phyloP scores from a whole-genome alignment of 2,113 vertebrate genomes.

The Neomonachus schauinslandi region DNA sequence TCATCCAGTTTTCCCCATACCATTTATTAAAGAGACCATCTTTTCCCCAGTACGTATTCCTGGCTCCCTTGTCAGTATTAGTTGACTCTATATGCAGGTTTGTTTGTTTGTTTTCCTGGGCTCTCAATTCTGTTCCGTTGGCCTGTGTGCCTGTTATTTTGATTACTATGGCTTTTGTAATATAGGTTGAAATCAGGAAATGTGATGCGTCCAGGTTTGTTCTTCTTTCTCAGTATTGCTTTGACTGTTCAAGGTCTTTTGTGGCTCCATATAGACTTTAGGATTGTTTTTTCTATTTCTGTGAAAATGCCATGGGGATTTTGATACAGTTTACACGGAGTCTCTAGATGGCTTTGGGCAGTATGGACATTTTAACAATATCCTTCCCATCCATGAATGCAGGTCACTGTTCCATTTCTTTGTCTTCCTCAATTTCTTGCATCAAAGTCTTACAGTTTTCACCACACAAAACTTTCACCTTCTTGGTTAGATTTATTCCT shows the following conservation, averaged over 20 bases:
- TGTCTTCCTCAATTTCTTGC: not conserved
- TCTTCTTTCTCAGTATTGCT: not conserved
- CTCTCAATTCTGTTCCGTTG: not conserved
- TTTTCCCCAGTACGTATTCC: not conserved
- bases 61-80: not conserved
- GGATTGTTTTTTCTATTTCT: not conserved
- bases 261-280: not conserved
- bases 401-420: not conserved
- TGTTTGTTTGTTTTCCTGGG: not conserved
- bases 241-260: not conserved
- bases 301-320: not conserved
- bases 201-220: not conserved
- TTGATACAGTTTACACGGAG: not conserved
- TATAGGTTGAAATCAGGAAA: not conserved
- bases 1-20: not conserved
- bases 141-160: not conserved
- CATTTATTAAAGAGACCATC: not conserved
- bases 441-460: not conserved
- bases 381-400: not conserved
- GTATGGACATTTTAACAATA: not conserved
- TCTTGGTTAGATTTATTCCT: not conserved
- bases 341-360: not conserved
- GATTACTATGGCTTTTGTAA: not conserved
- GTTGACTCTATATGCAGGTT: not conserved
- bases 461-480: not conserved